phyloP scores from a whole-genome alignment of 2,888 invertebrate species.

The Zaprionus lineosus region DNA sequence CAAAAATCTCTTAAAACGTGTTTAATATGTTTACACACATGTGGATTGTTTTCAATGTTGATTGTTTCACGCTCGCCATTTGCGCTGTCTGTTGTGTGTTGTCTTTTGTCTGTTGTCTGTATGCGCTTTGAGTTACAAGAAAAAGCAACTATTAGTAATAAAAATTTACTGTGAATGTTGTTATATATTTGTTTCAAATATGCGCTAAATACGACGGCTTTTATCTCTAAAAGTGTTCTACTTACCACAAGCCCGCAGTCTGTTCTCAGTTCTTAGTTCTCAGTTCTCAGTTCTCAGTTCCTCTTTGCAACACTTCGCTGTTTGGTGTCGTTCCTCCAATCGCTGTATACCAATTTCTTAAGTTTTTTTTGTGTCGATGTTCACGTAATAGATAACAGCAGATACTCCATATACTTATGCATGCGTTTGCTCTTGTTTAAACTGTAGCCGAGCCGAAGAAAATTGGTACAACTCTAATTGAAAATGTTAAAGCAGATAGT shows the following conservation, averaged over 20 bases:
- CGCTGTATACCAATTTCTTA: constrained; percentile 37
- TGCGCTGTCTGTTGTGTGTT: too few relatives aligned
- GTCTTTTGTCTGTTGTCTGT: too few relatives aligned
- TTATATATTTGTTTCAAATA: too few relatives aligned
- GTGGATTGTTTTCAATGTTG: constrained; percentile 44
- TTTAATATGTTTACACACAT: constrained; percentile 60
- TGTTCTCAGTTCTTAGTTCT: too few relatives aligned
- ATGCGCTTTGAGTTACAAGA: too few relatives aligned
- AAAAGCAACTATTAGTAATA: too few relatives aligned
- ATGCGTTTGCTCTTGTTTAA: constrained; percentile 25
- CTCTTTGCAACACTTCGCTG: constrained; percentile 17
- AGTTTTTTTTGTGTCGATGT: constrained; percentile 27
- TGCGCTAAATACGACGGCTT: too few relatives aligned
- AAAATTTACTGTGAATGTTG: too few relatives aligned
- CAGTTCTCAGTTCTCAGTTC: too few relatives aligned
- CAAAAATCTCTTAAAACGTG: constrained; percentile 57
- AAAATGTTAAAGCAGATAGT: constrained; percentile 72
- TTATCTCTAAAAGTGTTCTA: too few relatives aligned
- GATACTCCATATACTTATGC: constrained; percentile 16
- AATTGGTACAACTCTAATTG: constrained; percentile 74
- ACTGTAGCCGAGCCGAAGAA: too few relatives aligned
- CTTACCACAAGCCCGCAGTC: too few relatives aligned
- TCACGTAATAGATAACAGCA: constrained; percentile 53
- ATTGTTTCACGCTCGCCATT: constrained; percentile 51
- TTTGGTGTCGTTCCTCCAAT: constrained; percentile 23